Evolutionary conservation across 2,888 invertebrate species (phyloP).

Genomic region (Alcis repandata): DNA sequence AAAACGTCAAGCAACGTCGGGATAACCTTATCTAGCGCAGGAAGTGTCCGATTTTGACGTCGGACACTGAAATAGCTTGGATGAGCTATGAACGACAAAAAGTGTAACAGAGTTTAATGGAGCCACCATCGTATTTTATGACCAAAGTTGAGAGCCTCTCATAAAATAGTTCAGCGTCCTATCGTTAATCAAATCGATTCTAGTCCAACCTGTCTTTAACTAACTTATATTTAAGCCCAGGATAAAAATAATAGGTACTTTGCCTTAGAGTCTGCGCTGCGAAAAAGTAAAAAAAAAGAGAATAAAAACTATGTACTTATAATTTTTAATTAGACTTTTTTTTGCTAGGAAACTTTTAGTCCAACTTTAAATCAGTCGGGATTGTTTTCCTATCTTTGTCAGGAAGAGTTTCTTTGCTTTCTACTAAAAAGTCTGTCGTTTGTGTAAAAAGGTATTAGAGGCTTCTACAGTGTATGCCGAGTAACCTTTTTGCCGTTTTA

Average conservation of each 20-base stretch:
- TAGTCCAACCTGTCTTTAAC: not conserved
- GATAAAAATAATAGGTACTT: too few species aligned
- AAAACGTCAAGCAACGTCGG: slow-evolving; percentile 43
- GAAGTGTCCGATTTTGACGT: slow-evolving; percentile 56
- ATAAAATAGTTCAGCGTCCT: not conserved
- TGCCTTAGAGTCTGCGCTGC: too few species aligned
- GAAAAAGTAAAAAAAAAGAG: too few species aligned
- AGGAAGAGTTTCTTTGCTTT: not conserved
- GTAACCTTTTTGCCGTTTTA: too few species aligned
- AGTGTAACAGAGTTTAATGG: not conserved
- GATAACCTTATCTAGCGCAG: slow-evolving; percentile 69
- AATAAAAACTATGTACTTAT: too few species aligned
- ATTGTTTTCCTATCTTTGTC: too few species aligned
- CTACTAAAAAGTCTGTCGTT: not conserved
- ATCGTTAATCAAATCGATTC: slow-evolving; percentile 5
- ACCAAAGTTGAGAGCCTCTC: not conserved
- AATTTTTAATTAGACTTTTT: too few species aligned
- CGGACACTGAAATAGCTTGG: slow-evolving; percentile 51
- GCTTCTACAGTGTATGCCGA: not conserved
- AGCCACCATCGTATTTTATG: not conserved
- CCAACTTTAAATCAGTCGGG: too few species aligned
- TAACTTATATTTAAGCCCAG: not conserved
- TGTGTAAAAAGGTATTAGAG: not conserved
- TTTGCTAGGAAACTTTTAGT: too few species aligned
- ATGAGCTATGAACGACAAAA: slow-evolving; percentile 4